Percentiles rank a stretch among this genome's conserved stretches.
Conservation (phyloP, 2,113 vertebrate species). For the Ursus arctos region DNA sequence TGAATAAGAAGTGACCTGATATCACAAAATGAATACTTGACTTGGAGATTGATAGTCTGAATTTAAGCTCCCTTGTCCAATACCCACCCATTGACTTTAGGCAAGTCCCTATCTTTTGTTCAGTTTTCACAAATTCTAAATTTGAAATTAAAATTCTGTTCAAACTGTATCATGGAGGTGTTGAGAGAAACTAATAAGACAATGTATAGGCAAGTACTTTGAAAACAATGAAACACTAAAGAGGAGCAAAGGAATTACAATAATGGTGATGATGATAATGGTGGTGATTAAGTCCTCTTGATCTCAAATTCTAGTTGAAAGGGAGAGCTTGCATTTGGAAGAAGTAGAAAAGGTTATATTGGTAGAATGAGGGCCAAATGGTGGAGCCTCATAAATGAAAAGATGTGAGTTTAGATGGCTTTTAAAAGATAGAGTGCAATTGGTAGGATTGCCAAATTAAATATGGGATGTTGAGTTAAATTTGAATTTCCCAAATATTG, state of each 20-base stretch:
- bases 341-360: conserved; percentile 4
- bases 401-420: conserved; percentile 3
- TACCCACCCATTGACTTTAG: background rate
- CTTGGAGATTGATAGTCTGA: background rate
- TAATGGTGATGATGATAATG: background rate
- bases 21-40: background rate
- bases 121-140: conserved; percentile 38
- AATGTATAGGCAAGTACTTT: background rate
- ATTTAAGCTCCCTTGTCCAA: background rate
- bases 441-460: conserved; percentile 46
- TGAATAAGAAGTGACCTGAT: background rate
- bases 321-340: background rate
- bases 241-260: conserved; percentile 39
- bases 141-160: conserved; percentile 26
- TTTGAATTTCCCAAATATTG: background rate
- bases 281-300: background rate
- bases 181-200: conserved; percentile 19
- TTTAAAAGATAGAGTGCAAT: conserved; percentile 12
- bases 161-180: background rate
- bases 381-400: conserved; percentile 26
- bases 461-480: background rate
- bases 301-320: conserved; percentile 58
- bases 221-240: conserved; percentile 55
- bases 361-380: conserved; percentile 1
- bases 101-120: background rate